phyloP scores from a whole-genome alignment of 2,888 invertebrate genomes.

The Euplexia lucipara region DNA sequence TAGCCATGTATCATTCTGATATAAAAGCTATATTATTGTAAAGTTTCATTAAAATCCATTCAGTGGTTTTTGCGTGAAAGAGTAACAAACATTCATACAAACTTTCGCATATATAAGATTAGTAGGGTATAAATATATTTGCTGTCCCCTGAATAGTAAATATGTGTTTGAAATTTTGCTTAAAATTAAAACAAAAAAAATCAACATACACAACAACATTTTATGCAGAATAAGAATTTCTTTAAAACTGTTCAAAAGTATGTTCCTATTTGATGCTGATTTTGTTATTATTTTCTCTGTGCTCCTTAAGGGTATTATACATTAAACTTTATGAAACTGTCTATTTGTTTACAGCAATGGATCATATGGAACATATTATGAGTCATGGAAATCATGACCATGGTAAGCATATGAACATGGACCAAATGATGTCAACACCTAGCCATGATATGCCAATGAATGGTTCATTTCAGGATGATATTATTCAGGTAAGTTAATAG shows the following conservation, averaged over 20 bases:
- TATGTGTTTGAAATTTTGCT: no score
- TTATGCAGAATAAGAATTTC: not conserved
- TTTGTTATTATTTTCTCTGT: not conserved
- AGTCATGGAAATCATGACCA: constrained; percentile 72
- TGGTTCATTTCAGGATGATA: constrained; percentile 59
- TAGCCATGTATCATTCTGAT: no score
- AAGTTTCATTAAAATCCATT: no score
- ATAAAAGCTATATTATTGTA: no score
- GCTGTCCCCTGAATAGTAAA: no score
- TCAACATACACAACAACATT: not conserved
- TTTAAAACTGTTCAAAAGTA: not conserved
- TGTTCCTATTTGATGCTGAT: not conserved
- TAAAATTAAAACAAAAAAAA: constrained; percentile 18
- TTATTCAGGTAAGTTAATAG: constrained; percentile 55
- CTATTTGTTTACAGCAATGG: constrained; percentile 61
- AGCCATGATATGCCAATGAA: constrained; percentile 69
- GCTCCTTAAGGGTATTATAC: not conserved
- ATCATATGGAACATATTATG: constrained; percentile 65
- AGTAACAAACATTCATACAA: no score
- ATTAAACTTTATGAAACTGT: not conserved
- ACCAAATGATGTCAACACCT: constrained; percentile 62
- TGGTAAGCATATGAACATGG: constrained; percentile 63
- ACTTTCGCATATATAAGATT: no score
- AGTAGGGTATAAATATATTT: no score
- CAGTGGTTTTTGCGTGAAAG: no score